Evolutionary conservation across 2,888 invertebrate genomes (phyloP).

Genomic region (Drosophila multiciliata): DNA sequence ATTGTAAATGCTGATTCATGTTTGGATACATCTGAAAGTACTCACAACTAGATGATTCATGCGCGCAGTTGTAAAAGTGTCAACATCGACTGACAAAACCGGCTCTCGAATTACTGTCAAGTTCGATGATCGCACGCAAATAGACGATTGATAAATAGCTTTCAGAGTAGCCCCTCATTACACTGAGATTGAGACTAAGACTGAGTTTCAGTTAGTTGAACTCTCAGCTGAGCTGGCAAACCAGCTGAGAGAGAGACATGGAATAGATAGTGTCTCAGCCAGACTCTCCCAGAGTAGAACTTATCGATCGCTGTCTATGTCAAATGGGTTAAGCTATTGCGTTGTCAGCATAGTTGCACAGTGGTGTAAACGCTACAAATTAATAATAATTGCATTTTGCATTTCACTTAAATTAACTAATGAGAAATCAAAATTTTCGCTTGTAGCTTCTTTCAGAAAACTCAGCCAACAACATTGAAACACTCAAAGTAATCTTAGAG

Average conservation of each 20-base stretch:
- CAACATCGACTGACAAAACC: background rate
- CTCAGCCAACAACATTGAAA: conserved; percentile 1
- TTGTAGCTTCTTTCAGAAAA: background rate
- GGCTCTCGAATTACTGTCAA: conserved; percentile 1
- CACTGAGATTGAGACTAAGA: conserved; percentile 20
- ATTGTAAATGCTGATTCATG: conserved; percentile 27
- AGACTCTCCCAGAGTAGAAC: conserved; percentile 9
- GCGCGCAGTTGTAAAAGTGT: background rate
- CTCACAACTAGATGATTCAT: conserved; percentile 32
- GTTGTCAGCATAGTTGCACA: conserved; percentile 54
- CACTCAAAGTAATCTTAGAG: background rate
- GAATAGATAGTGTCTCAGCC: background rate
- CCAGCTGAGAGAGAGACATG: conserved; percentile 2
- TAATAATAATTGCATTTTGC: background rate
- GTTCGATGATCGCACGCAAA: conserved; percentile 17
- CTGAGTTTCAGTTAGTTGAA: conserved; percentile 15
- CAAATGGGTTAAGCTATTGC: conserved; percentile 63
- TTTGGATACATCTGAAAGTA: background rate
- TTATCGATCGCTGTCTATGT: conserved; percentile 44
- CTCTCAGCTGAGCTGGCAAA: conserved; percentile 21
- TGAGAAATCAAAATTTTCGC: background rate
- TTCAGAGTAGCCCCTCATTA: background rate
- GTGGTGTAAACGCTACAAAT: conserved; percentile 15
- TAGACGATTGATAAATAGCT: background rate
- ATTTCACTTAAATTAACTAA: background rate